phyloP scores from a whole-genome alignment of 2,113 vertebrate species.

The Grallaria varia region DNA sequence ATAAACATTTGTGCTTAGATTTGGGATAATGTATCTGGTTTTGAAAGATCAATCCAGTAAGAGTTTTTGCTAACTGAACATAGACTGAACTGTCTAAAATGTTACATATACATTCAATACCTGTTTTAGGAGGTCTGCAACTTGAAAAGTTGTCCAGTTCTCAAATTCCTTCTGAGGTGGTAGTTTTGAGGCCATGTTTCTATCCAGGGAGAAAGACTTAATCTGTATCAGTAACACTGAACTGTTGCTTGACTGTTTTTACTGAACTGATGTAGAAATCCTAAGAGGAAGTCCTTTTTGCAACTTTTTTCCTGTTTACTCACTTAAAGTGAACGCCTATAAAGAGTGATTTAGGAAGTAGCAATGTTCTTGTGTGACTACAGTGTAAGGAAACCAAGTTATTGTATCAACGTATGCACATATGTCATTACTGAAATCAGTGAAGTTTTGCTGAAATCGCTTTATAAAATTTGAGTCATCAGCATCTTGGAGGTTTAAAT shows the following conservation, averaged over 20 bases:
- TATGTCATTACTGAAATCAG: background rate
- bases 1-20: background rate
- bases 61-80: background rate
- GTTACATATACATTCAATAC: slow-evolving; percentile 51
- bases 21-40: background rate
- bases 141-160: slow-evolving; percentile 77
- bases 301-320: slow-evolving; percentile 55
- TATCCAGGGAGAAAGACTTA: background rate
- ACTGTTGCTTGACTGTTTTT: slow-evolving; percentile 3
- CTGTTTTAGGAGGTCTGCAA: slow-evolving; percentile 78
- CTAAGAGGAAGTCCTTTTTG: slow-evolving; percentile 68
- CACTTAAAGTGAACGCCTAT: slow-evolving; percentile 40
- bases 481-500: background rate
- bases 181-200: slow-evolving; percentile 74
- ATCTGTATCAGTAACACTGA: background rate
- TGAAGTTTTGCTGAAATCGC: background rate
- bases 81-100: background rate
- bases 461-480: background rate
- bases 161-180: slow-evolving; percentile 82
- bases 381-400: background rate
- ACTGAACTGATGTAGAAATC: slow-evolving; percentile 48
- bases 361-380: background rate
- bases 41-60: background rate
- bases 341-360: background rate
- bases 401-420: background rate